These are phyloP conservation scores for Aphelinus atriplicis DNA, from an alignment of 1,140 invertebrate species.

Conservation along the genomic window DNA sequence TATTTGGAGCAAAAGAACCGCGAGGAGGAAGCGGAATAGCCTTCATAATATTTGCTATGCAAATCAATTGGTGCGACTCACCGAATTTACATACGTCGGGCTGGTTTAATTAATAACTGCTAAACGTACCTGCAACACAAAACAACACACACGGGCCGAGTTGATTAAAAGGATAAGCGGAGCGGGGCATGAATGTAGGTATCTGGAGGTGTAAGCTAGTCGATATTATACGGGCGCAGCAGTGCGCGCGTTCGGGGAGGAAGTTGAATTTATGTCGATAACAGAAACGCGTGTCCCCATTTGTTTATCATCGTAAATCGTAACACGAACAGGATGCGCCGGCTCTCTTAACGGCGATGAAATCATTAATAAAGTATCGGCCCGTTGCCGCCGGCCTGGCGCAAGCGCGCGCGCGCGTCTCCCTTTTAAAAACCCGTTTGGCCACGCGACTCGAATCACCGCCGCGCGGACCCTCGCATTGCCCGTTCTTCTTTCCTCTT, in stretches of 20 bases:
- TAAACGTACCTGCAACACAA: constrained; percentile 27
- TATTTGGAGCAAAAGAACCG: too few species aligned
- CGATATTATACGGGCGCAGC: too few species aligned
- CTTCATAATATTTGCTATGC: constrained; percentile 17
- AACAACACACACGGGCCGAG: not conserved
- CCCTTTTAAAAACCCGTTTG: constrained; percentile 48
- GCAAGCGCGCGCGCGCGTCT: not conserved
- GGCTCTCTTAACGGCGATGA: constrained; percentile 13
- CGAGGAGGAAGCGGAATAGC: not conserved
- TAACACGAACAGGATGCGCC: constrained; percentile 22
- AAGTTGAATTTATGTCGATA: constrained; percentile 8
- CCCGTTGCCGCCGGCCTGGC: not conserved
- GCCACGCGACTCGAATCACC: constrained; percentile 46
- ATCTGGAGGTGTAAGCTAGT: too few species aligned
- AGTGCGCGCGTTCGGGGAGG: not conserved
- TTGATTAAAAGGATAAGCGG: constrained; percentile 7
- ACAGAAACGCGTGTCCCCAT: constrained; percentile 26
- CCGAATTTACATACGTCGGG: constrained; percentile 21
- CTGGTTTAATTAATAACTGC: constrained; percentile 25
- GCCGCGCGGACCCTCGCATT: not conserved
- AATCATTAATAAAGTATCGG: constrained; percentile 35
- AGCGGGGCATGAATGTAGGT: too few species aligned
- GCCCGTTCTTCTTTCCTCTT: not conserved
- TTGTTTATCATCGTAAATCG: constrained; percentile 37
- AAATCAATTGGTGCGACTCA: constrained; percentile 33